phyloP scores from a whole-genome alignment of 2,797 vertebrate species.

The Periophthalmus magnuspinnatus region DNA sequence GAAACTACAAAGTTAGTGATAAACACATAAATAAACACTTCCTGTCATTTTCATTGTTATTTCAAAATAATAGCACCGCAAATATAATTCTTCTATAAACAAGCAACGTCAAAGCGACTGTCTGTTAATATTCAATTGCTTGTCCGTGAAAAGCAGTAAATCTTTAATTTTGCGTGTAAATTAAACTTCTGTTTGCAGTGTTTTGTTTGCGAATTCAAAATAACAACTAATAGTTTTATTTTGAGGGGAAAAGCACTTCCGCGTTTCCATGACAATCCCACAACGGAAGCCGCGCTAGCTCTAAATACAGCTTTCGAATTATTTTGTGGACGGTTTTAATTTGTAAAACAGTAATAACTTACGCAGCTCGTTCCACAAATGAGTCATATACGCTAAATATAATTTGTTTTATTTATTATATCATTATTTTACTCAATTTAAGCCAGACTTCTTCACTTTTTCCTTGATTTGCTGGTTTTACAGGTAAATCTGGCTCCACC shows the following conservation, averaged over 20 bases:
- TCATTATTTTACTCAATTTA: background rate
- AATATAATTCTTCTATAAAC: background rate
- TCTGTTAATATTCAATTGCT: background rate
- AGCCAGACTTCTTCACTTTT: background rate
- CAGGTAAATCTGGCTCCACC: conserved; percentile 41
- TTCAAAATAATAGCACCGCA: background rate
- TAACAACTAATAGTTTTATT: conserved; percentile 4
- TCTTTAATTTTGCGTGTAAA: background rate
- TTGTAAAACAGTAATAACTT: background rate
- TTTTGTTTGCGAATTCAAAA: background rate
- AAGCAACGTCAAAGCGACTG: background rate
- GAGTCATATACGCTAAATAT: background rate
- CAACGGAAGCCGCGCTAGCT: conserved; percentile 34
- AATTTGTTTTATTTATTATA: background rate
- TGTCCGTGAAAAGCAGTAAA: background rate
- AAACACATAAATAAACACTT: background rate
- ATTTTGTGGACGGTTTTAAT: background rate
- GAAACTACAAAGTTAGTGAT: background rate
- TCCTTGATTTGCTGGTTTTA: background rate
- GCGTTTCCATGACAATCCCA: background rate
- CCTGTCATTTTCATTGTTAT: background rate
- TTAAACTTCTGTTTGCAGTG: background rate
- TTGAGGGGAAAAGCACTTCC: background rate
- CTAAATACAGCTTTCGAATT: fast-evolving
- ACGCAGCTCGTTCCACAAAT: background rate